Evolutionary conservation across 2,888 invertebrate species (phyloP).

Genomic region (Drosophila paranaensis): DNA sequence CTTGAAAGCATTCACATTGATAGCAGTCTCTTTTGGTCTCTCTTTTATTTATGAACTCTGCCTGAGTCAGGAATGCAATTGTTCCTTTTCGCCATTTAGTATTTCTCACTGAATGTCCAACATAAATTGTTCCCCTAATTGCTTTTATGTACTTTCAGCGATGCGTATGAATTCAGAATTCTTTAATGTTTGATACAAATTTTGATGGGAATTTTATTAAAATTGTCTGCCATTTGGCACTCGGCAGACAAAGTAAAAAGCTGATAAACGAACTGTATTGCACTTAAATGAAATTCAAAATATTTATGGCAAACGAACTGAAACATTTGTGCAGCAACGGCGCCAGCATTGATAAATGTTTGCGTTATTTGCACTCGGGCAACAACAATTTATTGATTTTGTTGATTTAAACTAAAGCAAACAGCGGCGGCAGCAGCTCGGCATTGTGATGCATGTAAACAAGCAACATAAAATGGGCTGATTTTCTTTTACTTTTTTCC

Average conservation of each 20-base stretch:
- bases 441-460: conserved; percentile 9
- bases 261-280: conserved; percentile 16
- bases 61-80: not conserved
- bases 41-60: not conserved
- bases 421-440: not conserved
- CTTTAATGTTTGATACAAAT: not conserved
- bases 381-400: conserved; percentile 61
- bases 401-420: conserved; percentile 28
- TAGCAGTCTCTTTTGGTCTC: not conserved
- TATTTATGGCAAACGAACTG: conserved; percentile 26
- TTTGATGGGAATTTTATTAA: conserved; percentile 3
- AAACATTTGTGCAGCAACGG: conserved; percentile 26
- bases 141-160: not conserved
- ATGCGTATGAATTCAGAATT: not conserved
- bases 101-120: not conserved
- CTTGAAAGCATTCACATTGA: not conserved
- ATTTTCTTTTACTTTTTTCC: not conserved
- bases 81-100: not conserved
- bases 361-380: conserved; percentile 55
- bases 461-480: conserved; percentile 7
- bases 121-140: conserved; percentile 3
- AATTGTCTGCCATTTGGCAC: not conserved
- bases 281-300: conserved; percentile 42
- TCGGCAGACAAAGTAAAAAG: conserved; percentile 13
- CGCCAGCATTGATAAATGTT: conserved; percentile 50